A percentile compares a stretch with the other conserved stretches of the same genome.
phyloP scores from a whole-genome alignment of 2,797 vertebrate species.

The Fistularia tabacaria region DNA sequence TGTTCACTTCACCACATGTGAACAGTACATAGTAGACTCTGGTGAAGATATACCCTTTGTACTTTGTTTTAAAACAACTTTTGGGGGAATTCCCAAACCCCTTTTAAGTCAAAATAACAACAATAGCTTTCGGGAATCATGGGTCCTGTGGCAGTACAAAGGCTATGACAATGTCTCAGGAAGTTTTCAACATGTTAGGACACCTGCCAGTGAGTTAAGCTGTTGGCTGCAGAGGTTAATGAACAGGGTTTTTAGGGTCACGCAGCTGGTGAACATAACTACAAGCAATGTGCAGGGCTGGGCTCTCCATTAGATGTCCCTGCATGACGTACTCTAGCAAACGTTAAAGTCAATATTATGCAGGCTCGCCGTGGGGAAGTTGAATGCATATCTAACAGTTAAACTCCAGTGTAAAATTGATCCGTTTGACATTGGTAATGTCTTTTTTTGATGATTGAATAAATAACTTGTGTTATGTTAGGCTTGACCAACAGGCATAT shows the following conservation, averaged over 20 bases:
- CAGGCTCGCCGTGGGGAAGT: no score
- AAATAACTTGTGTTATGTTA: no score
- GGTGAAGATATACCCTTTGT: no score
- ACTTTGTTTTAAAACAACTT: not conserved
- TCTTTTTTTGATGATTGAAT: no score
- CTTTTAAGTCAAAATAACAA: not conserved
- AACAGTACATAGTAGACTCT: no score
- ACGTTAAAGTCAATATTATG: no score
- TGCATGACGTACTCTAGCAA: no score
- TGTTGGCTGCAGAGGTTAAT: constrained; percentile 33
- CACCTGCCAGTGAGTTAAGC: constrained; percentile 52
- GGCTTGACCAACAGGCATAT: no score
- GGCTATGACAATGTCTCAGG: not conserved
- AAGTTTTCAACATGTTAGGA: constrained; percentile 28
- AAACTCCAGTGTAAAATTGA: no score
- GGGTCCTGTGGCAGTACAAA: not conserved
- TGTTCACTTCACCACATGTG: not conserved
- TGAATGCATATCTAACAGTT: no score
- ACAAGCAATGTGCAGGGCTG: constrained; percentile 14
- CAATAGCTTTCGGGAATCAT: not conserved
- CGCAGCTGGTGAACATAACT: constrained; percentile 43
- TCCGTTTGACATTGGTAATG: no score
- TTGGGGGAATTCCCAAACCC: not conserved
- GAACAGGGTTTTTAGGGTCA: constrained; percentile 40
- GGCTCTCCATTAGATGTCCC: not conserved